Evolutionary conservation across 2,113 vertebrate species (phyloP).

Genomic region (Felis chaus): DNA sequence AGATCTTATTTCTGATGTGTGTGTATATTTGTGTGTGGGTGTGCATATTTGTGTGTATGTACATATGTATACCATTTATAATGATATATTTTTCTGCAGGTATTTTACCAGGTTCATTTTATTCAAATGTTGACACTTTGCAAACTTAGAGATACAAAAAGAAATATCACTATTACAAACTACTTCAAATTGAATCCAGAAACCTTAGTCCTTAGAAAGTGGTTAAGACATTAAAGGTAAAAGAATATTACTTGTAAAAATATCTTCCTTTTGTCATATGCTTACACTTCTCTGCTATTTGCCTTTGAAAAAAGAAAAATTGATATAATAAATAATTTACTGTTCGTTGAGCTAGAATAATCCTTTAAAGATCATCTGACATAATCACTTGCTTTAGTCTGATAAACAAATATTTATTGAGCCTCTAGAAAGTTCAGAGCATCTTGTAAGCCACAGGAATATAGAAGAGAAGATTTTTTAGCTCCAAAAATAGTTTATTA

Average conservation of each 20-base stretch:
- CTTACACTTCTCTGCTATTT: background rate
- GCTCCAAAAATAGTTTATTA: background rate
- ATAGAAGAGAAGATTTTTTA: background rate
- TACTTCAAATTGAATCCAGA: background rate
- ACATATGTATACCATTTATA: background rate
- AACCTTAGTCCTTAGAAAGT: background rate
- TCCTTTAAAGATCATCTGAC: background rate
- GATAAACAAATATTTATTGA: background rate
- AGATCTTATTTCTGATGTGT: background rate
- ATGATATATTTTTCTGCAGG: background rate
- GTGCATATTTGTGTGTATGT: too few relatives aligned
- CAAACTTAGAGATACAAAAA: background rate
- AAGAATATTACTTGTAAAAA: background rate
- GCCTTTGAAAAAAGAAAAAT: background rate
- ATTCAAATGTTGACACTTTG: background rate
- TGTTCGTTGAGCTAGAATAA: background rate
- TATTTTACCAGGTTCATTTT: background rate
- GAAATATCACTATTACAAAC: background rate
- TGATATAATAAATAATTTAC: background rate
- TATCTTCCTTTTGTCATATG: background rate
- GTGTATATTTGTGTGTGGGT: too few relatives aligned
- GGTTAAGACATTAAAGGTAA: background rate
- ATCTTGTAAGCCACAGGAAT: background rate
- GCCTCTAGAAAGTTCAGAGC: background rate
- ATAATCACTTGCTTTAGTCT: background rate